Evolutionary conservation across 1,140 invertebrate genomes (phyloP).

Genomic region (Anoplolepis gracilipes): DNA sequence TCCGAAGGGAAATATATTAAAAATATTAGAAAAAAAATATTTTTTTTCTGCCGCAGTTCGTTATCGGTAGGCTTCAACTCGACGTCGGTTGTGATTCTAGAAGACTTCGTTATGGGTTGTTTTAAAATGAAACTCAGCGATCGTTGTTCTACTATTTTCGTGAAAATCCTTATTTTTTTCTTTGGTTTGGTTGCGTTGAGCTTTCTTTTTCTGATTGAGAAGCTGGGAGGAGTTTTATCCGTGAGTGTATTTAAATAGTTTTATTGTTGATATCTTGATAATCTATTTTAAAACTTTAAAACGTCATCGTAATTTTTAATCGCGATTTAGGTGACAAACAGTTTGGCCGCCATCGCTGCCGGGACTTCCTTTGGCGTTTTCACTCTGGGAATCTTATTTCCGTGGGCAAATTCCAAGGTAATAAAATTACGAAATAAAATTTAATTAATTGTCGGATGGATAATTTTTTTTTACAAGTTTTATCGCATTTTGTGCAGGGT

Average conservation of each 20-base stretch:
- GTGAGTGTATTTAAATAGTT: conserved; percentile 82
- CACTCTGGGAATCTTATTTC: conserved; percentile 93
- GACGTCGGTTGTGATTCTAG: conserved; percentile 91
- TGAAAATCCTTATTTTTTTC: conserved; percentile 88
- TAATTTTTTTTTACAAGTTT: conserved; percentile 22
- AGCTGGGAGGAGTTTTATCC: conserved; percentile 91
- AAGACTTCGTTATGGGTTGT: conserved; percentile 92
- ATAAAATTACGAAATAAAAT: conserved; percentile 2
- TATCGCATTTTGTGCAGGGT: conserved; percentile 75
- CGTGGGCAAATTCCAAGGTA: conserved; percentile 92
- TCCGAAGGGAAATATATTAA: too few relatives aligned
- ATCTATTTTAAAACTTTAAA: neutral
- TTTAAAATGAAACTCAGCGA: conserved; percentile 88
- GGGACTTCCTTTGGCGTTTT: conserved; percentile 95
- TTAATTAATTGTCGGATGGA: conserved; percentile 4
- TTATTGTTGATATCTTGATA: neutral
- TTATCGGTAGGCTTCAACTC: conserved; percentile 94
- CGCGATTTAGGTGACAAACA: conserved; percentile 89
- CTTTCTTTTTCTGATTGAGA: conserved; percentile 90
- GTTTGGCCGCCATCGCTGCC: conserved; percentile 93
- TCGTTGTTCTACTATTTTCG: conserved; percentile 87
- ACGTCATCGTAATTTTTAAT: neutral
- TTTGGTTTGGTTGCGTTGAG: conserved; percentile 89
- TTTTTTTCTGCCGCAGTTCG: conserved; percentile 86
- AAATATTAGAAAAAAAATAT: conserved; percentile 25